Conservation (phyloP, 2,113 vertebrate genomes). For the Micronisus gabar region DNA sequence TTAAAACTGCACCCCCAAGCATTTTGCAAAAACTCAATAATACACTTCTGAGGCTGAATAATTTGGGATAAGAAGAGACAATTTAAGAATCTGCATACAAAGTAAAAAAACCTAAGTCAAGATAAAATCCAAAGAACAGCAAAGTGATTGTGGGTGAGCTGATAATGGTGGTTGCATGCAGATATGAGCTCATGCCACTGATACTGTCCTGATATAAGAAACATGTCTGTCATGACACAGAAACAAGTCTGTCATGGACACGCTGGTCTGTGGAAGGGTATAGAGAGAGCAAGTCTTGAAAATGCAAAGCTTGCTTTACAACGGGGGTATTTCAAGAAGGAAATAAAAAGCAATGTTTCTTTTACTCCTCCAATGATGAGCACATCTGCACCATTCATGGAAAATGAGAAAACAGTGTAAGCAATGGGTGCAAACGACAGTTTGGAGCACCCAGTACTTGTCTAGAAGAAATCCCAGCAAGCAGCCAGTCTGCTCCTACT, state of each 20-base stretch:
- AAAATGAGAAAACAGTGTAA: background rate
- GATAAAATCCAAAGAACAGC: background rate
- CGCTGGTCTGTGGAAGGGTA: background rate
- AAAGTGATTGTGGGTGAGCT: background rate
- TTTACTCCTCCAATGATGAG: background rate
- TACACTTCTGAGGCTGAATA: background rate
- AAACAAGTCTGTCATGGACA: background rate
- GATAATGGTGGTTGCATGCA: background rate
- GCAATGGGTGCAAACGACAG: background rate
- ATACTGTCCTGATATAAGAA: background rate
- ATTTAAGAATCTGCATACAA: background rate
- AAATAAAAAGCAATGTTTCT: background rate
- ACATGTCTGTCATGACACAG: background rate
- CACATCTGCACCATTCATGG: background rate
- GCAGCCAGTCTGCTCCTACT: background rate
- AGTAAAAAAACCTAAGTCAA: background rate
- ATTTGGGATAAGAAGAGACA: background rate
- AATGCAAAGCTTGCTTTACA: background rate
- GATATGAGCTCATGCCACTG: background rate
- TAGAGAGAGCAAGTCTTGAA: background rate
- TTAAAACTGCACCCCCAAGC: background rate
- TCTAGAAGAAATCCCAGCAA: background rate
- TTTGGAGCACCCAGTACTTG: background rate
- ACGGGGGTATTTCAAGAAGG: background rate
- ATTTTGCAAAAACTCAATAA: background rate